Evolutionary conservation across 2,888 invertebrate genomes (phyloP).

Genomic region (Fragum fragum): DNA sequence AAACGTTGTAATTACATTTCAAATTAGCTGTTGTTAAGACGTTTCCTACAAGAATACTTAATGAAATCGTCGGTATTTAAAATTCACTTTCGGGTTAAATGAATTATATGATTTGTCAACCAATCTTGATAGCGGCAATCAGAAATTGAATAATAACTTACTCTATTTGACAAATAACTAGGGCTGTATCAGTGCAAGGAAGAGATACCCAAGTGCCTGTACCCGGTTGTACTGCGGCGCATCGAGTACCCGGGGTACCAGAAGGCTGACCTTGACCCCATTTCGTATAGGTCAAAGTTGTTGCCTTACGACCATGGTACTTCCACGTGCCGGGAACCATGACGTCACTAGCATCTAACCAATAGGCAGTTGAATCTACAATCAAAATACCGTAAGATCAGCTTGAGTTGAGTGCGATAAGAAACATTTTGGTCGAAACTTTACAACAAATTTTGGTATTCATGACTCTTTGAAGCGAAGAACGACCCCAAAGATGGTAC

Average conservation of each 20-base stretch:
- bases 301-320: constrained; percentile 4
- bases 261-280: constrained; percentile 11
- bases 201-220: background rate
- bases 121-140: background rate
- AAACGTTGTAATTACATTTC: too few relatives aligned
- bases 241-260: background rate
- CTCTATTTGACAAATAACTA: constrained; percentile 14
- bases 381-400: too few relatives aligned
- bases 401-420: too few relatives aligned
- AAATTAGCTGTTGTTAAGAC: too few relatives aligned
- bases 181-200: background rate
- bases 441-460: too few relatives aligned
- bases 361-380: background rate
- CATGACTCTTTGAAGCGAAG: too few relatives aligned
- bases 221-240: constrained; percentile 17
- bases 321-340: constrained; percentile 20
- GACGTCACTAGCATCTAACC: constrained; percentile 23
- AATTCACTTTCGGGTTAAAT: background rate
- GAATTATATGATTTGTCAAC: background rate
- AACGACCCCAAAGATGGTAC: too few relatives aligned
- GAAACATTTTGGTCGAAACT: too few relatives aligned
- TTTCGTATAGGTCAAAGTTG: constrained; percentile 6
- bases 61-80: too few relatives aligned
- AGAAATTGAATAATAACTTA: too few relatives aligned
- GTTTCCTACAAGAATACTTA: too few relatives aligned